phyloP scores from a whole-genome alignment of 2,113 vertebrate genomes.

The Vombatus ursinus region DNA sequence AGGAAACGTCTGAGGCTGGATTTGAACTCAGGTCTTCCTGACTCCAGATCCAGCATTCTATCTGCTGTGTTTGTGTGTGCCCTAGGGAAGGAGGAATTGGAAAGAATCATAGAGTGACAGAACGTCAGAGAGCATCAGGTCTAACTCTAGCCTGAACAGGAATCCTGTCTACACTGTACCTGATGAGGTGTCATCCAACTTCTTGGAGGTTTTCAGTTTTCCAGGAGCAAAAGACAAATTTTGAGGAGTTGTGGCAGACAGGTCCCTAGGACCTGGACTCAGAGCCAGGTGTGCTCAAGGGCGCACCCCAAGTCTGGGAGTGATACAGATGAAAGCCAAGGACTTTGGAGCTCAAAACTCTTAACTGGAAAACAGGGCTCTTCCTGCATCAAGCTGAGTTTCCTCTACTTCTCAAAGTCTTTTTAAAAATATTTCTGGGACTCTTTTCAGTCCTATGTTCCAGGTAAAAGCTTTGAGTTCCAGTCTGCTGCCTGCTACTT shows the following conservation, averaged over 20 bases:
- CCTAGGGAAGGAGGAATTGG: neutral
- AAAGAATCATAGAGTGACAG: neutral
- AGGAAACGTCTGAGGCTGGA: neutral
- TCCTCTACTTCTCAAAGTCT: too few relatives aligned
- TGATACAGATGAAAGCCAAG: too few relatives aligned
- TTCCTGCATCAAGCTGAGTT: too few relatives aligned
- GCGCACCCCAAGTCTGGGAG: too few relatives aligned
- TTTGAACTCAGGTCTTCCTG: neutral
- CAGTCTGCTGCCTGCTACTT: neutral
- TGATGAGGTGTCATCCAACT: neutral
- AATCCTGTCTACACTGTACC: neutral
- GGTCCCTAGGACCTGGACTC: too few relatives aligned
- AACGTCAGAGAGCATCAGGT: neutral
- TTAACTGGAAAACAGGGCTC: too few relatives aligned
- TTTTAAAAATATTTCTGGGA: too few relatives aligned
- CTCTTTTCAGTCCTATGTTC: too few relatives aligned
- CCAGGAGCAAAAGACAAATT: neutral
- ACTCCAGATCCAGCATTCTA: neutral
- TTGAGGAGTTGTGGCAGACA: neutral
- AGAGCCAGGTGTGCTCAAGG: too few relatives aligned
- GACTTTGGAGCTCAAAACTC: too few relatives aligned
- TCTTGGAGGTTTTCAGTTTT: neutral
- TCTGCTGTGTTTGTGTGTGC: neutral
- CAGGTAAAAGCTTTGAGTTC: neutral
- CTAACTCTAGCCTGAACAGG: neutral